Conservation (phyloP, 2,888 invertebrate species). For the Pomacea canaliculata region DNA sequence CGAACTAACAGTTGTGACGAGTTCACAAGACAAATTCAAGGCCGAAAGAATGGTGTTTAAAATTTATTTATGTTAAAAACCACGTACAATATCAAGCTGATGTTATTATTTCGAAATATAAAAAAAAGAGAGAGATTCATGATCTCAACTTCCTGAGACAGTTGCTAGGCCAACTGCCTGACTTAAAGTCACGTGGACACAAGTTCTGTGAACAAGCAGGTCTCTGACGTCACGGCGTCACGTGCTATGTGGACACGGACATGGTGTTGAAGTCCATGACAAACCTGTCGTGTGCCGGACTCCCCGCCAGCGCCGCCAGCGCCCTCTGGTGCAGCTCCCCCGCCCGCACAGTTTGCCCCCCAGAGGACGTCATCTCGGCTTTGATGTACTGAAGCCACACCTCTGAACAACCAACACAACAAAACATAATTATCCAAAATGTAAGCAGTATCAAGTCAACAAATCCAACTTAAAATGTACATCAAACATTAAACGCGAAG, state of each 20-base stretch:
- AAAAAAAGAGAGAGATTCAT: no score
- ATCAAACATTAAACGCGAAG: background rate
- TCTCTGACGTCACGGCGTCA: background rate
- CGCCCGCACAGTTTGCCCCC: slow-evolving; percentile 18
- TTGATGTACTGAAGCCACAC: slow-evolving; percentile 29
- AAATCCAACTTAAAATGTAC: no score
- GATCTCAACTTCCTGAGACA: no score
- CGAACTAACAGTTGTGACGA: no score
- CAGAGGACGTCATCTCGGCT: slow-evolving; percentile 16
- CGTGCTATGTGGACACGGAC: background rate
- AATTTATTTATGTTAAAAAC: no score
- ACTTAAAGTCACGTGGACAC: no score
- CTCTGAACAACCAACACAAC: slow-evolving; percentile 9
- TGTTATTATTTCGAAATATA: no score
- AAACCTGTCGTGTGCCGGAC: background rate
- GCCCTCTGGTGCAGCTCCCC: slow-evolving; percentile 26
- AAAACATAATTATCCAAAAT: background rate
- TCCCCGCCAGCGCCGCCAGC: slow-evolving; percentile 9
- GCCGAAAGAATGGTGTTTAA: no score
- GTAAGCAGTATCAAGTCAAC: background rate
- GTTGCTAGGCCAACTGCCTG: no score
- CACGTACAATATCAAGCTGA: no score
- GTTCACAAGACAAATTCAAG: no score
- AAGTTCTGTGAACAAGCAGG: no score
- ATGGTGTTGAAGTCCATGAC: slow-evolving; percentile 18